Evolutionary conservation across 2,113 vertebrate species (phyloP).

Genomic region (Pluvialis apricaria): DNA sequence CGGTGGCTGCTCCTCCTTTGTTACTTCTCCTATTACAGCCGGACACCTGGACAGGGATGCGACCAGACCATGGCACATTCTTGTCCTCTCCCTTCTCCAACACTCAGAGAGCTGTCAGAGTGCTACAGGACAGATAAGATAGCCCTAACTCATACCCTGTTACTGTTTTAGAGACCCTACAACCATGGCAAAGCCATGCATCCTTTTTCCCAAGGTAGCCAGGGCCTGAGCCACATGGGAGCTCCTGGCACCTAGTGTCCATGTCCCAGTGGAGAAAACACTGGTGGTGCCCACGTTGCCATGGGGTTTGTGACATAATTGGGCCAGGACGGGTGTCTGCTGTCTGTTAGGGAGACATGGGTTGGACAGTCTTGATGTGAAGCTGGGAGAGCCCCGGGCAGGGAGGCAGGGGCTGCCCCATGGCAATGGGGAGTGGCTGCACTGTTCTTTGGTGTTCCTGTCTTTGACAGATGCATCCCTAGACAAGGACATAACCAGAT

Average conservation of each 20-base stretch:
- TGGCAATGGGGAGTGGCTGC: neutral
- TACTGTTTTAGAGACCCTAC: neutral
- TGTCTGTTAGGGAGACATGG: neutral
- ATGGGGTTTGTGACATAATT: neutral
- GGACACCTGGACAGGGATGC: rapidly evolving
- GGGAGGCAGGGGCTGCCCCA: neutral
- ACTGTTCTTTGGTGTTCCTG: neutral
- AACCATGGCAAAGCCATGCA: neutral
- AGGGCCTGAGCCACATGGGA: neutral
- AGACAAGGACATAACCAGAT: neutral
- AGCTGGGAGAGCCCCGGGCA: rapidly evolving
- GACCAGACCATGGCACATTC: neutral
- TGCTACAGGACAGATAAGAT: no score
- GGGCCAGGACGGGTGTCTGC: neutral
- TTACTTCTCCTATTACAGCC: neutral
- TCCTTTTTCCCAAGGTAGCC: neutral
- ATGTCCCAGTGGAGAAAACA: neutral
- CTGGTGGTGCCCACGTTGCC: neutral
- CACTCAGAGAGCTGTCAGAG: neutral
- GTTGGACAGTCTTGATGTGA: neutral
- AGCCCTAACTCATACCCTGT: neutral
- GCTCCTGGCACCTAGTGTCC: neutral
- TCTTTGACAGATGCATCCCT: neutral
- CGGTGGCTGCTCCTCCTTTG: neutral
- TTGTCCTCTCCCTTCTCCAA: neutral